phyloP scores from a whole-genome alignment of 2,113 vertebrate genomes.

The Raphicerus campestris region DNA sequence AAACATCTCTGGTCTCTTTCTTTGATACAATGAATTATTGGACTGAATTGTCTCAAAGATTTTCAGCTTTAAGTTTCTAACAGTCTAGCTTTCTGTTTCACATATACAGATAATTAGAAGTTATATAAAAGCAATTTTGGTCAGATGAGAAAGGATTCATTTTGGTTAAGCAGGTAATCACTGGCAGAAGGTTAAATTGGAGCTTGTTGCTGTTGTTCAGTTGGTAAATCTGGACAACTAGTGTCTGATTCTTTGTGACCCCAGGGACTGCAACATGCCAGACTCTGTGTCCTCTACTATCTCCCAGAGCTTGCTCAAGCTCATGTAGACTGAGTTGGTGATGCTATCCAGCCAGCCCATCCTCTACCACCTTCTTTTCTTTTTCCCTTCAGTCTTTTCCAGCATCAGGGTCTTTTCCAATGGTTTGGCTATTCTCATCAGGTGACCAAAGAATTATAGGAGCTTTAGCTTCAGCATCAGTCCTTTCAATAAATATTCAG shows the following conservation, averaged over 20 bases:
- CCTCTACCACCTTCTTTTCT: neutral
- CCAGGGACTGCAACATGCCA: neutral
- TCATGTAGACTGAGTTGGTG: neutral
- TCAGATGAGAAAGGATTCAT: neutral
- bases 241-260: neutral
- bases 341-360: neutral
- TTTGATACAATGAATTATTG: neutral
- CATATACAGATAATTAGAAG: neutral
- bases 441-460: neutral
- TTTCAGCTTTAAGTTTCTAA: neutral
- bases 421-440: neutral
- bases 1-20: neutral
- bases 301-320: neutral
- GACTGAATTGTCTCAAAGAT: neutral
- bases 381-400: neutral
- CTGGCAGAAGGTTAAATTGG: neutral
- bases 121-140: neutral
- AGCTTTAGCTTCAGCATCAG: neutral
- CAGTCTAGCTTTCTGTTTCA: neutral
- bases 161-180: neutral
- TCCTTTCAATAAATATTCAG: neutral
- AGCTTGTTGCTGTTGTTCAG: neutral
- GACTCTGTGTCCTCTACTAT: neutral
- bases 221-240: neutral
- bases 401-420: neutral